Evolutionary conservation across 1,140 invertebrate species (phyloP), one percentile per base, ranked within the genome.

Genomic region (Linepithema humile): DNA sequence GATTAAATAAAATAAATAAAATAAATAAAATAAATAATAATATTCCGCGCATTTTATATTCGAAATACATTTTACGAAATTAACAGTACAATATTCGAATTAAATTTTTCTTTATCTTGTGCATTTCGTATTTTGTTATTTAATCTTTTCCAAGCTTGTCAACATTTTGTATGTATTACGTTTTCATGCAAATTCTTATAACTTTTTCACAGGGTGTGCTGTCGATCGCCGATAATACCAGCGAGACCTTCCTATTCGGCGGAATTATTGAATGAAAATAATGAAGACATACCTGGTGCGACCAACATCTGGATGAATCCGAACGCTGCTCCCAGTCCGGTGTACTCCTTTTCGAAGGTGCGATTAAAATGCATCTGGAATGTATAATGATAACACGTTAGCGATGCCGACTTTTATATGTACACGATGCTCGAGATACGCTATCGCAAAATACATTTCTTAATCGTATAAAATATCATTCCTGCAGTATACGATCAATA

Each of bases 251-350:
- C 96, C 0, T 96, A 97, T 90, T 96, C 97, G 0, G 96, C 96
- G 1, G 95, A 96, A 85, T 92, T 95, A 59, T 83, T 95, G 20
- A 94, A 93, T 93, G 43, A 91, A 90, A 64, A 92, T 20, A 94
- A 94, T 48, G 92, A 93, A 4, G 91, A 93, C 6, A 89, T 93
- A 67, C 90, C 91, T 86, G 92, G 93, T 20, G 91, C 93, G 2
- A 95, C 95, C 3, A 96, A 97, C 88, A 95, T 97, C 80, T 97
- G 97, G 97, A 97, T 95, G 5, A 97, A 97, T 93, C 96, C 96
- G 0, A 94, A 93, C 60, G 92, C 92, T 0, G 94, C 95, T 26
- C 90, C 94, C 23, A 93, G 92, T 82, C 94, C 93, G 82, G 85
- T 77, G 29, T 86, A 62, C 0, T 83, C 85, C 5, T 83, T 88